A percentile compares a stretch with the other conserved stretches of the same genome.
Conservation (phyloP, 1,140 invertebrate genomes). For the Drosophila kurseongensis region DNA sequence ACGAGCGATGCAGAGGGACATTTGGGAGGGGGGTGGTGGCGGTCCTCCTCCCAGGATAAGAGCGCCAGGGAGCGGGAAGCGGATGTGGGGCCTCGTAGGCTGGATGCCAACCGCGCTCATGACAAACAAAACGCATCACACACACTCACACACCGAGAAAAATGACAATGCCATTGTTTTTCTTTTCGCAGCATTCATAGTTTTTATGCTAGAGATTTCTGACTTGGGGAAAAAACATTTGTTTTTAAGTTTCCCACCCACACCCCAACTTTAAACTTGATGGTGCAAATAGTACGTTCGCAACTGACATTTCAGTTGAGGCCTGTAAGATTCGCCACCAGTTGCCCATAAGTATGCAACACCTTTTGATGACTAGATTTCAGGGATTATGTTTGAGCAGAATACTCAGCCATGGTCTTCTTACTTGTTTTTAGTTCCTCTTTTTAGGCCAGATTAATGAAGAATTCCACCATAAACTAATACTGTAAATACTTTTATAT, state of each 20-base stretch:
- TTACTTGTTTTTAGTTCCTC: too few relatives aligned
- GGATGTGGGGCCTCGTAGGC: conserved; percentile 40
- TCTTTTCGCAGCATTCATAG: not conserved
- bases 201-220: not conserved
- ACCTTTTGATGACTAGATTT: too few relatives aligned
- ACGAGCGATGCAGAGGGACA: conserved; percentile 44
- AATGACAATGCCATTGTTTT: not conserved
- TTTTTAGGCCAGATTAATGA: too few relatives aligned
- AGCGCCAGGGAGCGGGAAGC: conserved; percentile 12
- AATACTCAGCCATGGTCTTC: too few relatives aligned
- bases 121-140: conserved; percentile 55
- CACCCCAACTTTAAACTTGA: not conserved
- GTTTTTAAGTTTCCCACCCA: not conserved
- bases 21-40: not conserved
- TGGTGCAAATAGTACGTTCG: too few relatives aligned
- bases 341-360: too few relatives aligned
- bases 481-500: too few relatives aligned
- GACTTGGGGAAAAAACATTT: not conserved
- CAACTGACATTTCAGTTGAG: too few relatives aligned
- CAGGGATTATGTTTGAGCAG: too few relatives aligned
- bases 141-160: conserved; percentile 17
- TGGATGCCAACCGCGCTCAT: conserved; percentile 51
- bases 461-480: too few relatives aligned
- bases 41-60: conserved; percentile 14
- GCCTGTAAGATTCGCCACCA: too few relatives aligned